Base-by-base conservation (phyloP, 2,113 vertebrate species). In the Pholis gunnellus region DNA sequence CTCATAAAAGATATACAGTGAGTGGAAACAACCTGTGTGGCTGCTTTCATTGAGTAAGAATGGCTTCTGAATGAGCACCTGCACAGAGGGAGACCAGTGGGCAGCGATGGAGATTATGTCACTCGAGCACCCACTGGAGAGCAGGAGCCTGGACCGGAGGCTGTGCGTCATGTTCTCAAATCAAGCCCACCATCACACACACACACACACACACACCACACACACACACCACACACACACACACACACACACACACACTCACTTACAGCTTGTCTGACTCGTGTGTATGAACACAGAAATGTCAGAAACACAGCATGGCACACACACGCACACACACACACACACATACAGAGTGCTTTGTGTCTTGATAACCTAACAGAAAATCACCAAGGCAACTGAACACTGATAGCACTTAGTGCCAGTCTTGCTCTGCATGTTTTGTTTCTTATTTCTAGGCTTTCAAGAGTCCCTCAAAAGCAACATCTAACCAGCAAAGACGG, bases 371-470 rank as follows among this genome's bases (percentile, higher is more conserved):
- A 86, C 66, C 71, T 79, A 85, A 74, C 80, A 79, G 75, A 60
- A 84, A 84, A 92, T 94, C 94, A 85, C 93, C 94, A 94, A 31
- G 85, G 91, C 90, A 94, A 94, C 93, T 67, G 82, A 87, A 85
- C 86, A 81, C 72, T 73, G 79, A 70, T 48, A 42, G 40, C 85
- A 88, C 80, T 88, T 83, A 75, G 68, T 82, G 71, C 66, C 83
- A 67, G 66, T 78, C 34, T 75, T 56, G 57, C 68, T 20, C 54
- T 68, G 59, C 25, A 40, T 20, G n/a, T 52, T 79, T 46, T 72
- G 66, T 46, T 29, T 27, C 6, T 63, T 52, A 42, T 46, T 46
- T 54, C n/a, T n/a, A 25, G 17, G 22, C 68, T 10, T 29, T 65
- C 20, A 69, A 31, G 66, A 59, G 50, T 57, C 31, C 46, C 22